Evolutionary conservation across 2,113 vertebrate species (phyloP).

Genomic region (Nycticorax nycticorax): DNA sequence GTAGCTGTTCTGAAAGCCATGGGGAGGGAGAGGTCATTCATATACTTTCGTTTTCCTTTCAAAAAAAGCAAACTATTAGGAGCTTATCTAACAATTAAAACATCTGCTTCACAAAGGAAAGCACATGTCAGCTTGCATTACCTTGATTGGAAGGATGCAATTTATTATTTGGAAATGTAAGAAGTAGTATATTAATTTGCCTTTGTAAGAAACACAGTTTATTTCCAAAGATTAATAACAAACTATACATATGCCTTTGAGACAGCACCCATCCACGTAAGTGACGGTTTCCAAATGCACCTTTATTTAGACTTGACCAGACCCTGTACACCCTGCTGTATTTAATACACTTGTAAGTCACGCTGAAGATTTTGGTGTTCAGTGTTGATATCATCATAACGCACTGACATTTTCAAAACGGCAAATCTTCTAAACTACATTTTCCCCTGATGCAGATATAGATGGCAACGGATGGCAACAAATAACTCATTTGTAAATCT

Average conservation of each 20-base stretch:
- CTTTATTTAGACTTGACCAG: constrained; percentile 62
- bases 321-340: neutral
- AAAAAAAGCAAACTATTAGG: constrained; percentile 32
- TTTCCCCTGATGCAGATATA: neutral
- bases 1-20: constrained; percentile 29
- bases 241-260: constrained; percentile 30
- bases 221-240: constrained; percentile 58
- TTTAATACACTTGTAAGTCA: constrained; percentile 31
- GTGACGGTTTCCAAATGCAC: constrained; percentile 56
- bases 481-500: neutral
- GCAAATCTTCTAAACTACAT: constrained; percentile 12
- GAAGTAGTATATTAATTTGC: neutral
- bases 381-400: neutral
- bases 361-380: neutral
- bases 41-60: constrained; percentile 1
- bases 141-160: constrained; percentile 14
- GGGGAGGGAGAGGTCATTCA: constrained; percentile 5
- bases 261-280: constrained; percentile 22
- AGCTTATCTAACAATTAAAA: constrained; percentile 58
- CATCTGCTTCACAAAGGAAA: constrained; percentile 34
- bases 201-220: neutral
- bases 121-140: neutral
- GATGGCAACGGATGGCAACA: neutral
- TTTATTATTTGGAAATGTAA: constrained; percentile 60
- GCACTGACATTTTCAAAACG: constrained; percentile 10